A percentile compares a stretch with the other conserved stretches of the same genome.
These are phyloP conservation scores for Gymnocypris eckloni DNA, from an alignment of 2,797 vertebrate genomes.

Conservation along the genomic window DNA sequence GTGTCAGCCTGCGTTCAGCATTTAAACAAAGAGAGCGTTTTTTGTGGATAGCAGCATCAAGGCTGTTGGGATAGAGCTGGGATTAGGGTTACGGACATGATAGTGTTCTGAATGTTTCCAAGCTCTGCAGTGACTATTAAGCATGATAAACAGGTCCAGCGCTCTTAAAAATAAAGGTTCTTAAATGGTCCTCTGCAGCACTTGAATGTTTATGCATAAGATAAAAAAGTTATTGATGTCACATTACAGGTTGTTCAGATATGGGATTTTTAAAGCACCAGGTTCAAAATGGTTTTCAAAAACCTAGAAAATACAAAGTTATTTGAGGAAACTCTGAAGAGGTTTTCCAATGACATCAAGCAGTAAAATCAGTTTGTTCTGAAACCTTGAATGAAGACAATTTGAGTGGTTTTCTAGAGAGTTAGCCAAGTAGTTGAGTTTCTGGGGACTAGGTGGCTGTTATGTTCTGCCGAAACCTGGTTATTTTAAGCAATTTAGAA, in stretches of 20 bases:
- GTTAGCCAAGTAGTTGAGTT: neutral
- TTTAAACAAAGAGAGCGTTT: constrained; percentile 45
- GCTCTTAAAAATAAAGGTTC: constrained; percentile 22
- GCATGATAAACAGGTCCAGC: neutral
- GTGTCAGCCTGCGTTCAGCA: constrained; percentile 26
- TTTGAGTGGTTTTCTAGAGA: neutral
- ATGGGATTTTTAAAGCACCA: neutral
- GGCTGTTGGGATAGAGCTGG: constrained; percentile 25
- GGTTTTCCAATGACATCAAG: neutral
- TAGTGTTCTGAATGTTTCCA: constrained; percentile 18
- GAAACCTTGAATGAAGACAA: neutral
- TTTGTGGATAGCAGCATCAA: neutral
- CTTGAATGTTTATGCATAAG: neutral
- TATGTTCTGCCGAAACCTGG: neutral
- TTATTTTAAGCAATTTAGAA: neutral
- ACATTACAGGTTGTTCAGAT: neutral
- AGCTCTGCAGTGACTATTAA: neutral
- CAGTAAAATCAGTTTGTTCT: neutral
- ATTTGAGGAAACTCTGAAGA: neutral
- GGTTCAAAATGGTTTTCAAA: neutral
- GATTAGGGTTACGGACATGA: constrained; percentile 3
- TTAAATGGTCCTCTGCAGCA: constrained; percentile 11
- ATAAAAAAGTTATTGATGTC: neutral
- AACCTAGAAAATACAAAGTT: neutral
- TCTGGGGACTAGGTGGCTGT: neutral